Conservation (phyloP, 2,888 invertebrate species). For the Mystacides longicornis region DNA sequence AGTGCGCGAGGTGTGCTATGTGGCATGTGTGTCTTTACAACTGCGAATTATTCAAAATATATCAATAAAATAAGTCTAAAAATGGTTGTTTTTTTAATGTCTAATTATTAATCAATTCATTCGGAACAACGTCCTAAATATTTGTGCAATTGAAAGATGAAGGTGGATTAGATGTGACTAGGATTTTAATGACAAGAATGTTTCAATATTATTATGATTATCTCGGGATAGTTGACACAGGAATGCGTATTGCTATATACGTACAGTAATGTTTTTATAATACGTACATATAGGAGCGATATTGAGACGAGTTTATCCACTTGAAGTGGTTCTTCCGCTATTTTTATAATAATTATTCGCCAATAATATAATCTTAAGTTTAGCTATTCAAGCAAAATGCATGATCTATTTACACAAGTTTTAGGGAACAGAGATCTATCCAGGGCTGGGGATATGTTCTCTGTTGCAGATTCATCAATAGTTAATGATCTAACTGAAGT, state of each 20-base stretch:
- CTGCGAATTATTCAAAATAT: neutral
- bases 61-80: neutral
- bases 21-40: constrained; percentile 9
- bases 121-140: neutral
- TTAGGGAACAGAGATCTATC: constrained; percentile 84
- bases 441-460: constrained; percentile 85
- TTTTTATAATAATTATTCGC: neutral
- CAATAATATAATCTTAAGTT: neutral
- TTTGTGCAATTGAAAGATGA: neutral
- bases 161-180: neutral
- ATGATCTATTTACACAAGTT: constrained; percentile 85
- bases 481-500: constrained; percentile 79
- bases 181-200: neutral
- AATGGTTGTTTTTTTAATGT: neutral
- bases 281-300: neutral
- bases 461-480: constrained; percentile 78
- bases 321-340: neutral
- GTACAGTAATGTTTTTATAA: neutral
- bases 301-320: neutral
- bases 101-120: too few species aligned
- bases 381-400: constrained; percentile 53
- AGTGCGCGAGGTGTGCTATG: constrained; percentile 16
- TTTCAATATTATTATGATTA: neutral
- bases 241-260: neutral
- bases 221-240: constrained; percentile 5